These are phyloP conservation scores for Spodoptera frugiperda DNA, from an alignment of 1,140 invertebrate species.

Conservation along the genomic window DNA sequence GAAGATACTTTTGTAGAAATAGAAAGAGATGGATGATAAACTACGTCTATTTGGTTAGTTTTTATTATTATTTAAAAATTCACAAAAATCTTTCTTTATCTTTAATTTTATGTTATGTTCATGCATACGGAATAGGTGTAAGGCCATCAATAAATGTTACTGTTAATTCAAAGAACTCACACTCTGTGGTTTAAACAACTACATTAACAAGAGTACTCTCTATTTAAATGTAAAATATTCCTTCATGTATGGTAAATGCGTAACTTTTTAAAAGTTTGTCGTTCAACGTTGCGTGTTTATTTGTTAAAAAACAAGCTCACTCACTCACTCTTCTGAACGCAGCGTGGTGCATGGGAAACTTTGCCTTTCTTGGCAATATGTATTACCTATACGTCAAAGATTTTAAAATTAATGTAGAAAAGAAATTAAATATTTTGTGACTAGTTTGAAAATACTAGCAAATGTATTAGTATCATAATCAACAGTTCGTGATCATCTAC, in stretches of 20 bases:
- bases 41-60: too few relatives aligned
- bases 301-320: slow-evolving; percentile 57
- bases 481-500: neutral
- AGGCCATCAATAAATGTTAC: neutral
- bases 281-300: slow-evolving; percentile 53
- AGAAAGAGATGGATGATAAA: neutral
- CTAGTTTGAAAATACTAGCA: too few relatives aligned
- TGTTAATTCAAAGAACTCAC: neutral
- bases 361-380: slow-evolving; percentile 75
- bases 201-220: neutral
- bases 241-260: neutral
- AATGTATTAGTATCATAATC: too few relatives aligned
- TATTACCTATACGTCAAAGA: slow-evolving; percentile 54
- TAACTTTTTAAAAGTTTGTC: neutral
- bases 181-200: neutral
- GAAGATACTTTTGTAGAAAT: neutral
- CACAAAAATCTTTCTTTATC: neutral
- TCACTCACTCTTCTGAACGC: slow-evolving; percentile 55
- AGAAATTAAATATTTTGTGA: neutral
- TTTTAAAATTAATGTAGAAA: neutral
- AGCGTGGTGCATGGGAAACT: slow-evolving; percentile 69
- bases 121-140: neutral
- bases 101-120: neutral
- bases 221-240: neutral
- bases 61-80: neutral